These are phyloP conservation scores for Ageneiosus marmoratus DNA, from an alignment of 2,113 vertebrate species.

Conservation along the genomic window DNA sequence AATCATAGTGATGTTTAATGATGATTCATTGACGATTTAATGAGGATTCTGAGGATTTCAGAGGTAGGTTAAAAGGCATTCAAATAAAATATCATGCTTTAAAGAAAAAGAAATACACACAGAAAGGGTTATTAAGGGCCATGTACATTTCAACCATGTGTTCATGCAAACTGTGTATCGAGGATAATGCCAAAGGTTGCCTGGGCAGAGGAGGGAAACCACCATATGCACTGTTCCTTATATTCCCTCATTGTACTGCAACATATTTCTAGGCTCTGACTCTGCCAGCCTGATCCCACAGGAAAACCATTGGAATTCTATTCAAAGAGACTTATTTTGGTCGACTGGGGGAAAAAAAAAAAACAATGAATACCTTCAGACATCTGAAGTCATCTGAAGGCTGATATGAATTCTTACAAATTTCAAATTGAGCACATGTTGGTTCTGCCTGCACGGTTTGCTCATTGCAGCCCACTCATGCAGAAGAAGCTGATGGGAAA, in stretches of 20 bases:
- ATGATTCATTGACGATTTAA: too few relatives aligned
- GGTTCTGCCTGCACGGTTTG: conserved; percentile 14
- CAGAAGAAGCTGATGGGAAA: conserved; percentile 37
- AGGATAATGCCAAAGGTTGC: neutral
- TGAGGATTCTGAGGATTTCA: neutral
- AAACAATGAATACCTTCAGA: neutral
- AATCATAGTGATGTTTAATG: neutral
- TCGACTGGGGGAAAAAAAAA: neutral
- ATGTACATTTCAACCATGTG: neutral
- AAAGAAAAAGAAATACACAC: neutral
- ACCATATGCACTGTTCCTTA: conserved; percentile 4
- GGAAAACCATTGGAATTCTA: neutral
- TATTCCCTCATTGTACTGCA: neutral
- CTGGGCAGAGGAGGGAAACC: neutral
- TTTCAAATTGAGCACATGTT: conserved; percentile 5
- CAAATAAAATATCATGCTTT: neutral
- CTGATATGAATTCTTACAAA: conserved; percentile 1
- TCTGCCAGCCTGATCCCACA: neutral
- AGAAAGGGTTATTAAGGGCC: neutral
- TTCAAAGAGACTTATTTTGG: neutral
- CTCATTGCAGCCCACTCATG: conserved; percentile 18
- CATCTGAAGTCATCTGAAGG: neutral
- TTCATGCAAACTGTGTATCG: neutral
- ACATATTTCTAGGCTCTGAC: neutral
- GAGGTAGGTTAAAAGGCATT: neutral